Evolutionary conservation across 2,113 vertebrate species (phyloP), one percentile per base, ranked within the genome.

Genomic region (Hemiscyllium ocellatum): DNA sequence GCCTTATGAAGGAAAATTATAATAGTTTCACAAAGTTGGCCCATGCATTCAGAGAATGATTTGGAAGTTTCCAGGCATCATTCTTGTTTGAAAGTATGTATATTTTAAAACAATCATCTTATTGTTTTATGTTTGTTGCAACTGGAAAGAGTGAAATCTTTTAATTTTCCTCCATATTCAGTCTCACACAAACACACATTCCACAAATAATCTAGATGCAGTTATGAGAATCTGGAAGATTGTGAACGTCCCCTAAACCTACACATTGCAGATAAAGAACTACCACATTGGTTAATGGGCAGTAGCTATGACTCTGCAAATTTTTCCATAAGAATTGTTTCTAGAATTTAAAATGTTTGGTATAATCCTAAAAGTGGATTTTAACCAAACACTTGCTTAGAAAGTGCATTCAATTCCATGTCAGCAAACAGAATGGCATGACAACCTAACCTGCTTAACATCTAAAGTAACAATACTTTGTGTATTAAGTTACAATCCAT

Each of bases 281-380:
- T 72, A 42, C 42, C 22, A 70, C 68, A 90, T 95, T 76, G 26
- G 65, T 76, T 76, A 50, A 93, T 68, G 33, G 56, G 89, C 47
- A 29, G 42, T 13, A 95, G 24, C 68, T 47, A 95, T 76, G 37
- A 95, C 69, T 72, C 37, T 95, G 24, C 94, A 95, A 42, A 76
- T 24, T 29, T 95, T 72, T 95, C 68, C 69, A 47, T 52, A 76
- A 95, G 69, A 76, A 52, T 47, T 42, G 50, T 95, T 76, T 76
- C 69, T 24, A 76, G 68, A 95, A 72, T 95, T 72, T 95, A 76
- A 72, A 72, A 95, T 95, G 42, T 50, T 95, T 42, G 94, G 37
- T 26, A 47, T 72, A 76, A 95, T 95, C 42, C 94, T 95, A 95
- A 95, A 95, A 95, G 94, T 72, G 69, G 72, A 65, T 66, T 94